Percentiles rank a stretch among this genome's conserved stretches.
These are phyloP conservation scores for Cephus sareptanus DNA, from an alignment of 2,888 invertebrate species.

Conservation along the genomic window DNA sequence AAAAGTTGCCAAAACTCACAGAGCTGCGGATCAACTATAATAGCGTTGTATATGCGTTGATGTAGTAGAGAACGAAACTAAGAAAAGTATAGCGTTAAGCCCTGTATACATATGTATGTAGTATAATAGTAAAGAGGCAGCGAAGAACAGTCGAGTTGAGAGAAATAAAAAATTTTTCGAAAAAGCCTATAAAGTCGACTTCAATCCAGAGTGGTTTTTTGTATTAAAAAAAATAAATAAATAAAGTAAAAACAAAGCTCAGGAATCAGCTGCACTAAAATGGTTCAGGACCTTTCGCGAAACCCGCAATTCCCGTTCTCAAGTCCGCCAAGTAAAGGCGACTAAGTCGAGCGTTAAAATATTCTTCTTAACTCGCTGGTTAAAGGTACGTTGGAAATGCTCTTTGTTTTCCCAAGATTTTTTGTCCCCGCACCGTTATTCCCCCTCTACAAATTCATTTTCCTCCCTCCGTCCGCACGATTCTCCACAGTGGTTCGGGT, in stretches of 20 bases:
- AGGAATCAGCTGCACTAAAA: neutral
- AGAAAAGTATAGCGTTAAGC: neutral
- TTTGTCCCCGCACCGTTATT: constrained; percentile 17
- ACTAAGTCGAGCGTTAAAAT: constrained; percentile 58
- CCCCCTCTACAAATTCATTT: constrained; percentile 5
- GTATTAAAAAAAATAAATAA: neutral
- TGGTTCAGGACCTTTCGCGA: neutral
- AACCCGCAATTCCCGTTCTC: neutral
- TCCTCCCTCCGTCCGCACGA: constrained; percentile 24
- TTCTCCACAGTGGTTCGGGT: constrained; percentile 22
- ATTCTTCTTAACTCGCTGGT: constrained; percentile 55
- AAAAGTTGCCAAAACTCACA: neutral
- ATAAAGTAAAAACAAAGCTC: neutral
- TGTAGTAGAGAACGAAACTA: neutral
- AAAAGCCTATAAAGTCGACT: neutral
- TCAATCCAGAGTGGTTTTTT: neutral
- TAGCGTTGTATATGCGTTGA: neutral
- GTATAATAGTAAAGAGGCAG: too few species aligned
- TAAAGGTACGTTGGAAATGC: constrained; percentile 14
- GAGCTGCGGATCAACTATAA: neutral
- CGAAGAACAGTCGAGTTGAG: neutral
- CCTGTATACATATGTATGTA: too few species aligned
- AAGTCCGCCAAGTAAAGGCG: constrained; percentile 42
- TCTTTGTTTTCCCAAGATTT: constrained; percentile 47
- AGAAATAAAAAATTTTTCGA: neutral